Conservation (phyloP, 2,888 invertebrate species). For the Octonoba sinensis region DNA sequence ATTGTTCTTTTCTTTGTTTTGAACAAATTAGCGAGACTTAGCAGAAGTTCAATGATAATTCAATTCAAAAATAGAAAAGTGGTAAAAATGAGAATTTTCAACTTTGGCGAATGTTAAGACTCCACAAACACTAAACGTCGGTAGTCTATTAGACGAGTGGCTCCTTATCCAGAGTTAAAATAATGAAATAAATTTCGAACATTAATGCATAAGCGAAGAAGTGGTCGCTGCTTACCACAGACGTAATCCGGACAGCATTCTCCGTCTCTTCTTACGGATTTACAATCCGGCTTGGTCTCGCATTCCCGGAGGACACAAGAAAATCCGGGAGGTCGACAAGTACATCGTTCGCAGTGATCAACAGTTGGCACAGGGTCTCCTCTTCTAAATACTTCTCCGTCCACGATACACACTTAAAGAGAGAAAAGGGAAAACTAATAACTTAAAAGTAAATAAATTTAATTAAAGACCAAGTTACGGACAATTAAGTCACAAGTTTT, state of each 20-base stretch:
- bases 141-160: too few species aligned
- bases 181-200: too few species aligned
- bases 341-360: constrained; percentile 78
- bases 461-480: neutral
- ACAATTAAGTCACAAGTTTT: neutral
- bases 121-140: too few species aligned
- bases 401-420: constrained; percentile 75
- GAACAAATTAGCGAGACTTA: too few species aligned
- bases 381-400: constrained; percentile 77
- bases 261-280: constrained; percentile 81
- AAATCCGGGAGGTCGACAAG: constrained; percentile 77
- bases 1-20: too few species aligned
- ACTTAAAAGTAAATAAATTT: neutral
- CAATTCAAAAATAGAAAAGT: too few species aligned
- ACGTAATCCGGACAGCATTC: constrained; percentile 85
- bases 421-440: neutral
- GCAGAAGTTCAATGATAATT: too few species aligned
- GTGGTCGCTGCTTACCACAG: constrained; percentile 71
- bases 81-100: too few species aligned
- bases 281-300: constrained; percentile 82
- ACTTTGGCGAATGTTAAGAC: too few species aligned
- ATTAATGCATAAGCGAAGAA: too few species aligned
- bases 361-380: constrained; percentile 79
- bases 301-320: constrained; percentile 77
- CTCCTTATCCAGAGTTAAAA: too few species aligned